A percentile compares a stretch with the other conserved stretches of the same genome.
Conservation (phyloP, 2,888 invertebrate genomes). For the Melanchra persicariae region DNA sequence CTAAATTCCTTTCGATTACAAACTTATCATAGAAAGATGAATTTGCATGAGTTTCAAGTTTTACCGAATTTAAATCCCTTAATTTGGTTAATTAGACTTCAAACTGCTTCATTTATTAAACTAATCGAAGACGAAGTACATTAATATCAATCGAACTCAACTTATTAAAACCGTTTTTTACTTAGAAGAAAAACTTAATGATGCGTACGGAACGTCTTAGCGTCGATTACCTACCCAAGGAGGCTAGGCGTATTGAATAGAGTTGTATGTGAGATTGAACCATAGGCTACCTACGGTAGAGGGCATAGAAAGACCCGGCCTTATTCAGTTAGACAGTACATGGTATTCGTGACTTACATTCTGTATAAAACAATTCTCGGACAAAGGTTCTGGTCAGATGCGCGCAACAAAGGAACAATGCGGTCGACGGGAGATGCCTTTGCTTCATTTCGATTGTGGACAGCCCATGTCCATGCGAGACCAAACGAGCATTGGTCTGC, state of each 20-base stretch:
- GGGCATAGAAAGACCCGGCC: slow-evolving; percentile 77
- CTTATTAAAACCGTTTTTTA: slow-evolving; percentile 10
- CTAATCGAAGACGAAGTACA: slow-evolving; percentile 25
- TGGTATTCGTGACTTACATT: slow-evolving; percentile 90
- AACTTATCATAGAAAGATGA: slow-evolving; percentile 27
- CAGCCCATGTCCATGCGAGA: slow-evolving; percentile 71
- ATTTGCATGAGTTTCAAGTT: slow-evolving; percentile 32
- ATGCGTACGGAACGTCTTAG: slow-evolving; percentile 2
- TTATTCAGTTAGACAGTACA: slow-evolving; percentile 88
- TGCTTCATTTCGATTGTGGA: slow-evolving; percentile 87
- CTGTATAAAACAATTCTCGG: slow-evolving; percentile 90
- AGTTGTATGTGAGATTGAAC: slow-evolving; percentile 79
- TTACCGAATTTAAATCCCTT: slow-evolving; percentile 29
- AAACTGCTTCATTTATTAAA: slow-evolving; percentile 42
- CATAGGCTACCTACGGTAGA: slow-evolving; percentile 76
- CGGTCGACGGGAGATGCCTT: slow-evolving; percentile 84
- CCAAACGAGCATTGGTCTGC: slow-evolving; percentile 55
- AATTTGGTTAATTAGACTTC: slow-evolving; percentile 45
- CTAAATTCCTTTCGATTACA: slow-evolving; percentile 17
- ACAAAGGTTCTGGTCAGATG: slow-evolving; percentile 89
- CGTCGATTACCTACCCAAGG: slow-evolving; percentile 34
- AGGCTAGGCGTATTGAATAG: slow-evolving; percentile 72
- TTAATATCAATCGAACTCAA: slow-evolving; percentile 25
- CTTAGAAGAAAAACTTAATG: neutral
- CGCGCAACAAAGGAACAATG: slow-evolving; percentile 88